Conservation (phyloP, 2,113 vertebrate species). For the Thermophis baileyi region DNA sequence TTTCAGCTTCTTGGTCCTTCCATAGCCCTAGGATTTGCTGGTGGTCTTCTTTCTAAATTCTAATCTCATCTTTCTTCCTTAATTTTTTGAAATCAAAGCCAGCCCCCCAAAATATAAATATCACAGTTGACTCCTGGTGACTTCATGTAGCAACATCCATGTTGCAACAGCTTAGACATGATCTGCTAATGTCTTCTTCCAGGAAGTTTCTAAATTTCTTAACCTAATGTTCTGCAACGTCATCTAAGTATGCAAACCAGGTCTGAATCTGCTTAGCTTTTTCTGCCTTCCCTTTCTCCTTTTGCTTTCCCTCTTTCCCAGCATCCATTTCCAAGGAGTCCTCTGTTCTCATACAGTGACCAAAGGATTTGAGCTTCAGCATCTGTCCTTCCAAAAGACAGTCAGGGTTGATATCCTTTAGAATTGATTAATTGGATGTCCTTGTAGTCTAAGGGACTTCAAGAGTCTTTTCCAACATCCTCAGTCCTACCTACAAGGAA, state of each 20-base stretch:
- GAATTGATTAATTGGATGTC: background rate
- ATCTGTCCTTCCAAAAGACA: background rate
- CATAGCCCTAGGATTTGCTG: background rate
- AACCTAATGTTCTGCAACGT: background rate
- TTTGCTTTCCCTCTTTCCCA: background rate
- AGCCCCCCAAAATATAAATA: background rate
- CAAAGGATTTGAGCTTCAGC: background rate
- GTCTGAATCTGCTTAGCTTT: background rate
- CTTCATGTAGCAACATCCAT: background rate
- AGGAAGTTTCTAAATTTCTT: background rate
- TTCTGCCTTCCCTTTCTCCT: background rate
- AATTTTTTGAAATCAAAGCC: background rate
- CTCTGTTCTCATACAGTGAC: background rate
- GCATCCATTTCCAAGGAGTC: background rate
- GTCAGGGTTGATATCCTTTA: background rate
- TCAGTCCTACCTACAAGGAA: background rate
- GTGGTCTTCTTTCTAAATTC: background rate
- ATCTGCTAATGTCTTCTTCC: background rate
- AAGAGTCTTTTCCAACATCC: too few species aligned
- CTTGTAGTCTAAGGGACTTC: background rate
- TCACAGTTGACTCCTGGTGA: background rate
- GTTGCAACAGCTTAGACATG: background rate
- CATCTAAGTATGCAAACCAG: background rate
- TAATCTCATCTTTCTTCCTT: background rate
- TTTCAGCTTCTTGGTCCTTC: background rate